phyloP scores from a whole-genome alignment of 2,797 vertebrate genomes.

The Helicolenus hilgendorfi region DNA sequence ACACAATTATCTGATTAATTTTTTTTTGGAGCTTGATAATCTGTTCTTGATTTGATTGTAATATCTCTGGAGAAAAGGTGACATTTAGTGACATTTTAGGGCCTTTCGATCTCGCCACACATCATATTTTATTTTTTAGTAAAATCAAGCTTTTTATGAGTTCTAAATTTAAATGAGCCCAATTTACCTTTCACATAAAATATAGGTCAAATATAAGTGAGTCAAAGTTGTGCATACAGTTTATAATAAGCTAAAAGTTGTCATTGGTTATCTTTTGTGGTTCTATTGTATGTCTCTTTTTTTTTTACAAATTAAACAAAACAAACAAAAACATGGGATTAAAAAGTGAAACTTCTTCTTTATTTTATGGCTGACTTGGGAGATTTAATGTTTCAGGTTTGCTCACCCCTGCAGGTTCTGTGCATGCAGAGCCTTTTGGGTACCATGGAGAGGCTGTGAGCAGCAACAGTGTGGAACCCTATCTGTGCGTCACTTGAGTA shows the following conservation, averaged over 20 bases:
- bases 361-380: not conserved
- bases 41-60: not conserved
- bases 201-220: not conserved
- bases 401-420: not conserved
- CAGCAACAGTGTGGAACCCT: conserved; percentile 43
- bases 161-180: not conserved
- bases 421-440: not conserved
- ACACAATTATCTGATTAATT: not conserved
- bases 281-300: not conserved
- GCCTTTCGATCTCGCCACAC: not conserved
- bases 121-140: not conserved
- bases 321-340: not conserved
- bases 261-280: not conserved
- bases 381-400: not conserved
- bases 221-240: not conserved
- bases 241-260: not conserved
- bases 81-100: not conserved
- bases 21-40: not conserved
- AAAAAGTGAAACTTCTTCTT: not conserved
- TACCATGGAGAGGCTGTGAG: conserved; percentile 30
- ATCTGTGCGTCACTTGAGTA: conserved; percentile 40
- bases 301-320: not conserved
- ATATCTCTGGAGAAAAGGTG: not conserved
- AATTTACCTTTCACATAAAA: not conserved
- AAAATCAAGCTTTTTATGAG: not conserved